Percentiles rank a stretch among this genome's conserved stretches.
These are phyloP conservation scores for Drosophila nannoptera DNA, from an alignment of 1,140 invertebrate genomes.

Conservation along the genomic window DNA sequence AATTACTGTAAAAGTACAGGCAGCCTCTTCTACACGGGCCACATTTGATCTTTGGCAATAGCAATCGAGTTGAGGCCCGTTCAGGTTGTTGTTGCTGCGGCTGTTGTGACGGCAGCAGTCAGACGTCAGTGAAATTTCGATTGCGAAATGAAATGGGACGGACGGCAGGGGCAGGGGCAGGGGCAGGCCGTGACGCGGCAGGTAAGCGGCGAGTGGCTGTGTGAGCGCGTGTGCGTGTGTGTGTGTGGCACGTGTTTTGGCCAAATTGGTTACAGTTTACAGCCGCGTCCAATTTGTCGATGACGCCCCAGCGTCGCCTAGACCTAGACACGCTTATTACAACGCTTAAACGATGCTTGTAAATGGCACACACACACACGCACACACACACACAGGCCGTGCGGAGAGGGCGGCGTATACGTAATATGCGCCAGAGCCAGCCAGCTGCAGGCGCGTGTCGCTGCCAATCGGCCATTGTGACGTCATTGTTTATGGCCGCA, in stretches of 20 bases:
- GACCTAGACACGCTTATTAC: constrained; percentile 38
- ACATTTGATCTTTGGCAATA: constrained; percentile 6
- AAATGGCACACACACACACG: constrained; percentile 3
- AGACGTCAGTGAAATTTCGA: constrained; percentile 5
- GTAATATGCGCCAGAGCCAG: constrained; percentile 22
- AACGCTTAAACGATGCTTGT: constrained; percentile 18
- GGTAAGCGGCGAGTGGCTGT: not conserved
- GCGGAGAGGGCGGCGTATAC: constrained; percentile 33
- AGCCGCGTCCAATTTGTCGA: constrained; percentile 40
- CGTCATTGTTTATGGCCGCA: constrained; percentile 46
- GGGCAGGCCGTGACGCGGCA: not conserved
- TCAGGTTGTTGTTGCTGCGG: constrained; percentile 6
- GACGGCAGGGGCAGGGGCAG: too few relatives aligned
- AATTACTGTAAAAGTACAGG: not conserved
- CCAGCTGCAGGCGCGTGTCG: constrained; percentile 40
- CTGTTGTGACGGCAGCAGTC: constrained; percentile 9
- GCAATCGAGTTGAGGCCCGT: not conserved
- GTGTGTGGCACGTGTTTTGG: constrained; percentile 37
- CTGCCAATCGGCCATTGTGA: constrained; percentile 45
- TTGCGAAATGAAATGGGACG: constrained; percentile 4
- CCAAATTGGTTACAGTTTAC: constrained; percentile 58
- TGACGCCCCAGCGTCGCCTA: constrained; percentile 41
- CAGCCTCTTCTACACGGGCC: not conserved
- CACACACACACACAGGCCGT: not conserved
- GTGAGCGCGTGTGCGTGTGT: not conserved